Evolutionary conservation across 2,888 invertebrate genomes (phyloP).

Genomic region (Bibio marci): DNA sequence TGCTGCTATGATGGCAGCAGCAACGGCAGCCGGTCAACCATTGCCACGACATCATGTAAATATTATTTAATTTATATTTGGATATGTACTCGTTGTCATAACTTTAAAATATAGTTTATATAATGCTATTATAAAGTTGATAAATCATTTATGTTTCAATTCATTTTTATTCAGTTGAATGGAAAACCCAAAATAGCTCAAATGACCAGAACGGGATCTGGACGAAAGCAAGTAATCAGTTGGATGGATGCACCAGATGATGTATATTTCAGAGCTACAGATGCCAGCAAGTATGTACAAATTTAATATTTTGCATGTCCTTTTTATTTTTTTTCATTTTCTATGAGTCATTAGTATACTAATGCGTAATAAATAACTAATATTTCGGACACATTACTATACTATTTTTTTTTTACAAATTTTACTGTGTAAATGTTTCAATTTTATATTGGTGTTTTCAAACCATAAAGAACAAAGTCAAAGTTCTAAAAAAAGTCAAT

Average conservation of each 20-base stretch:
- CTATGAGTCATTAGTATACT: too few relatives aligned
- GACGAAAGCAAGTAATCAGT: constrained; percentile 82
- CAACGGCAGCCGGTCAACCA: constrained; percentile 46
- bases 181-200: constrained; percentile 69
- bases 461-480: too few relatives aligned
- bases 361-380: too few relatives aligned
- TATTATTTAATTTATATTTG: constrained; percentile 9
- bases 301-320: background rate
- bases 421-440: background rate
- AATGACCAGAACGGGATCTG: constrained; percentile 56
- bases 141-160: too few relatives aligned
- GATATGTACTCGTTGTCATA: too few relatives aligned
- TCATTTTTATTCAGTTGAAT: constrained; percentile 38
- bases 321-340: background rate
- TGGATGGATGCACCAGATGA: constrained; percentile 98
- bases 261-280: constrained; percentile 86
- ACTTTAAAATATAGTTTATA: background rate
- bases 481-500: too few relatives aligned
- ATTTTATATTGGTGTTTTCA: constrained; percentile 6
- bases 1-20: constrained; percentile 51
- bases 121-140: too few relatives aligned
- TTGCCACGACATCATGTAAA: constrained; percentile 51
- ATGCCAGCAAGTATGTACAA: constrained; percentile 65
- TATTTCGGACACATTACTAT: background rate
- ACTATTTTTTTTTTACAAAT: background rate